Conservation (phyloP, 2,797 vertebrate genomes). For the Eleutherodactylus coqui region DNA sequence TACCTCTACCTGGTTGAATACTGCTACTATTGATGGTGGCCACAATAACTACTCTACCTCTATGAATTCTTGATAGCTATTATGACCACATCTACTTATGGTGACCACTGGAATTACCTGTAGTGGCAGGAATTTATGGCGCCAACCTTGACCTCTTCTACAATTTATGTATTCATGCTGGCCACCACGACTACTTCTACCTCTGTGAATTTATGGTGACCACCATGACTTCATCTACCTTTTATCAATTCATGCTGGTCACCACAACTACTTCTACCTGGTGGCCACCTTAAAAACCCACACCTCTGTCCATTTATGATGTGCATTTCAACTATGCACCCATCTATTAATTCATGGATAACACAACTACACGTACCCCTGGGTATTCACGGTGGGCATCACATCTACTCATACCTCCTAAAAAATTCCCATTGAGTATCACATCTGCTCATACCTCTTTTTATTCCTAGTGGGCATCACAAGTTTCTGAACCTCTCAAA, state of each 20-base stretch:
- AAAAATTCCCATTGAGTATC: not conserved
- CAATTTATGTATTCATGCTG: not conserved
- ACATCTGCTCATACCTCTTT: not conserved
- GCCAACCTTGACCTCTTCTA: not conserved
- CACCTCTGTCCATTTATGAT: not conserved
- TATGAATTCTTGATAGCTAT: not conserved
- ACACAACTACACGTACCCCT: not conserved
- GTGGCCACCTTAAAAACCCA: not conserved
- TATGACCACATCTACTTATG: not conserved
- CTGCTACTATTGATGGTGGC: too few species aligned
- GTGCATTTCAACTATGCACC: not conserved
- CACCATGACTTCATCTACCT: not conserved
- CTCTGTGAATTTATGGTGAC: not conserved
- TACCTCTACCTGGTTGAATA: not conserved
- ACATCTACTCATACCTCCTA: not conserved
- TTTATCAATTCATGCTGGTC: not conserved
- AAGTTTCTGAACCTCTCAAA: not conserved
- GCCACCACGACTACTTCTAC: not conserved
- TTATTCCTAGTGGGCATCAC: not conserved
- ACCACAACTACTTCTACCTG: not conserved
- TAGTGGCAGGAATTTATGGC: not conserved
- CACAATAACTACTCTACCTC: not conserved
- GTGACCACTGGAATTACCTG: not conserved
- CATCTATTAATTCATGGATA: not conserved
- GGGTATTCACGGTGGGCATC: not conserved